Evolutionary conservation across 2,113 vertebrate genomes (phyloP), one percentile per base, ranked within the genome.

Genomic region (Otus sunia): DNA sequence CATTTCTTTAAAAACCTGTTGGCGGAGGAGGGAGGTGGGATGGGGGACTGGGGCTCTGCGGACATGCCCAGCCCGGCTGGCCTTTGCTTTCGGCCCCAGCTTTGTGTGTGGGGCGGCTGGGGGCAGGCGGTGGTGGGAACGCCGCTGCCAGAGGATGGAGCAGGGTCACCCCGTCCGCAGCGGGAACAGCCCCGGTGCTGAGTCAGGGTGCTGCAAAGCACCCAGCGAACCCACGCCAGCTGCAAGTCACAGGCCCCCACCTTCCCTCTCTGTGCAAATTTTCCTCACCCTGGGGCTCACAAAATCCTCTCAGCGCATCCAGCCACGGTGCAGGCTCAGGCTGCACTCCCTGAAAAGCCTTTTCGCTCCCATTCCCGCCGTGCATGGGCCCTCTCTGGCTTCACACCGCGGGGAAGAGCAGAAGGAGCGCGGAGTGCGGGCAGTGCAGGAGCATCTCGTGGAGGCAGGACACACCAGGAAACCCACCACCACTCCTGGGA

Each of bases 391-490:
- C 43, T 43, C 43, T 43, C 43, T 43, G 43, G 43, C 43, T 43
- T 43, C 43, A 43, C 16, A 16, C 43, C 43, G 43, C 16, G 12
- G 41, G 52, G 53, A 22, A 21, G 32, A 84, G 82, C 7, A 0
- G 36, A 19, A 58, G 47, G 20, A 72, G 47, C 3, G 0, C 1
- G 0, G 30, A 32, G 37, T 6, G 7, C 0, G 5, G 1, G n/a
- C 1, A 0, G 10, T 3, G 25, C 30, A 0, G 3, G 18, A 64
- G n/a, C 50, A 16, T 39, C 73, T 5, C 30, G 6, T 2, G 2
- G 0, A 30, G 32, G 17, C 11, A 12, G 27, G 12, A 7, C 39
- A 10, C 0, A 0, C 23, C 5, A 0, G 26, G 0, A 62, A 20
- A 58, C 37, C 15, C 87, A 7, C 23, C 6, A 4, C 27, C 2